Conservation (phyloP, 2,113 vertebrate species). For the Bos indicus region DNA sequence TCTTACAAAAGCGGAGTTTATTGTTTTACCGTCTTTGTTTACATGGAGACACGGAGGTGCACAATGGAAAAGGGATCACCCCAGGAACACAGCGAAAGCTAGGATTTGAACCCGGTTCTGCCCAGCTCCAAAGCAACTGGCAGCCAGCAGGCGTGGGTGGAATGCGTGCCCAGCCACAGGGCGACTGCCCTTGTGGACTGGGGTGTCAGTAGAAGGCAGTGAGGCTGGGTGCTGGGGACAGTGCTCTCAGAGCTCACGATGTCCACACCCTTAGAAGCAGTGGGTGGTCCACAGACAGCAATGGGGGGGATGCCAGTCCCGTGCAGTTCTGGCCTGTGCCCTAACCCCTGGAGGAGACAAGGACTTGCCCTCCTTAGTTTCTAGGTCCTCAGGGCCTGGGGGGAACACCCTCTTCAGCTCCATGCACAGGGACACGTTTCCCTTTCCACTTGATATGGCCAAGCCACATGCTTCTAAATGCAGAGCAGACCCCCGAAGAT, state of each 20-base stretch:
- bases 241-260: not conserved
- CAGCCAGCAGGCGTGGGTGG: fast-evolving
- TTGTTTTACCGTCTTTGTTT: not conserved
- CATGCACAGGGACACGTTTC: not conserved
- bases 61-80: not conserved
- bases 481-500: not conserved
- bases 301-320: fast-evolving
- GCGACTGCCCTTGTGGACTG: not conserved
- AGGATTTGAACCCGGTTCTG: not conserved
- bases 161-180: too few relatives aligned
- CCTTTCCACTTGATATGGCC: slow-evolving; percentile 45
- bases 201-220: not conserved
- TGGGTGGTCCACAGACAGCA: not conserved
- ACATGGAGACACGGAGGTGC: not conserved
- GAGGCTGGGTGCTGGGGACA: not conserved
- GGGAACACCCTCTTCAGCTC: not conserved
- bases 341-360: not conserved
- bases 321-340: not conserved
- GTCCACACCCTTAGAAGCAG: not conserved
- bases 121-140: not conserved
- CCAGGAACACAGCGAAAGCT: not conserved
- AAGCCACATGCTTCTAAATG: slow-evolving; percentile 53
- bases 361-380: not conserved
- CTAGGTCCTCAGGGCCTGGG: not conserved
- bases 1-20: not conserved